Conservation (phyloP, 2,888 invertebrate species). For the Melolontha melolontha region DNA sequence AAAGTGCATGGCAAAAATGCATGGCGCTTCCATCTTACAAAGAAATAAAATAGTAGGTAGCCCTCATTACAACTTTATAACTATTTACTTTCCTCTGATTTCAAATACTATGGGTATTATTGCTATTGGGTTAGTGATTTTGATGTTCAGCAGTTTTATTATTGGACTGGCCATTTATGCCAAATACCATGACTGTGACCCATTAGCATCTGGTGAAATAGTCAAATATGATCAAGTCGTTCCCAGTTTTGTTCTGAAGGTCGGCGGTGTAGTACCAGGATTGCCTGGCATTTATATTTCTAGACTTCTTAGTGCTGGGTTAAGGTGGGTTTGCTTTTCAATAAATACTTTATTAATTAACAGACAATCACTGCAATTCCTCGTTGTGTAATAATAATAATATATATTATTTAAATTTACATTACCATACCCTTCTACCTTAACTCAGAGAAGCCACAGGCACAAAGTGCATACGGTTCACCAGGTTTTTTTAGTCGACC, state of each 20-base stretch:
- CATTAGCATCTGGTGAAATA: constrained; percentile 69
- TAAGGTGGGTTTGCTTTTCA: too few species aligned
- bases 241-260: constrained; percentile 78
- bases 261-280: constrained; percentile 74
- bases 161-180: constrained; percentile 73
- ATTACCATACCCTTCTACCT: too few species aligned
- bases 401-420: too few species aligned
- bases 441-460: too few species aligned
- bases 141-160: constrained; percentile 69
- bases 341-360: too few species aligned
- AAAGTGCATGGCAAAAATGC: constrained; percentile 71
- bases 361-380: too few species aligned
- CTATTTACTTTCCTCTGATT: constrained; percentile 4
- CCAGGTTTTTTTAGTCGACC: too few species aligned
- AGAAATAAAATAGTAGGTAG: constrained; percentile 13
- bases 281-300: constrained; percentile 80
- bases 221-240: constrained; percentile 69
- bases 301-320: constrained; percentile 78
- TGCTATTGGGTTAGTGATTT: constrained; percentile 66
- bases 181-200: constrained; percentile 75
- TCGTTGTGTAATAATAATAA: too few species aligned
- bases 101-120: constrained; percentile 44
- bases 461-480: too few species aligned
- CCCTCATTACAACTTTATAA: too few species aligned
- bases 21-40: constrained; percentile 52